Conservation (phyloP, 2,113 vertebrate species). For the Tauraco erythrolophus region DNA sequence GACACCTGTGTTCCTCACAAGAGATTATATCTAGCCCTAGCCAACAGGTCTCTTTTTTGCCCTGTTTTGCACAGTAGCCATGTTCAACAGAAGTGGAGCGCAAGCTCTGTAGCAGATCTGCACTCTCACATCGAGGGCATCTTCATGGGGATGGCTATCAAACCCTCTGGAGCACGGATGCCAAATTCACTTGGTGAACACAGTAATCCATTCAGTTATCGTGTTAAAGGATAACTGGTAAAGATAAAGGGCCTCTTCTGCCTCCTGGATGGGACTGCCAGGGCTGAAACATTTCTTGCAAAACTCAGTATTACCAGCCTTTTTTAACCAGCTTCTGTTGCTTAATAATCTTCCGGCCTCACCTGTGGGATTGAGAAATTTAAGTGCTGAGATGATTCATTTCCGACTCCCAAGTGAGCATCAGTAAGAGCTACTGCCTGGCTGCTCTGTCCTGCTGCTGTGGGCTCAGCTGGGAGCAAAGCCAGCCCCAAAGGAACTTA, state of each 20-base stretch:
- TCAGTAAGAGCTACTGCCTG: background rate
- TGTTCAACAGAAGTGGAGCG: background rate
- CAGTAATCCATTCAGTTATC: background rate
- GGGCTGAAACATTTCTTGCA: background rate
- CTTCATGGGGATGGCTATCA: background rate
- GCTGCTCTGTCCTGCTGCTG: background rate
- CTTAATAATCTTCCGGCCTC: background rate
- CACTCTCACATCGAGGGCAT: rapidly evolving
- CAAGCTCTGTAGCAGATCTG: background rate
- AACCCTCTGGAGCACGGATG: background rate
- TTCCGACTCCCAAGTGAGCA: background rate
- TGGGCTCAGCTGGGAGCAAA: background rate
- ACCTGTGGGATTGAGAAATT: background rate
- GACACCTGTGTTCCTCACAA: background rate
- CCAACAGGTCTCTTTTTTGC: background rate
- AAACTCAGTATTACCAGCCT: background rate
- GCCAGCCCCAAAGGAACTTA: background rate
- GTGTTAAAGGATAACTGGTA: background rate
- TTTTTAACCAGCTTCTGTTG: background rate
- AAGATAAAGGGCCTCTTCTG: background rate
- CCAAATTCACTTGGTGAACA: background rate
- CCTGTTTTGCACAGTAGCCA: background rate
- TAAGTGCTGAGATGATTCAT: background rate
- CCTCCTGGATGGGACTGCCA: background rate
- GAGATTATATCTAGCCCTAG: background rate